Evolutionary conservation across 2,888 invertebrate species (phyloP), one percentile per base, ranked within the genome.

Genomic region (Celastrina argiolus): DNA sequence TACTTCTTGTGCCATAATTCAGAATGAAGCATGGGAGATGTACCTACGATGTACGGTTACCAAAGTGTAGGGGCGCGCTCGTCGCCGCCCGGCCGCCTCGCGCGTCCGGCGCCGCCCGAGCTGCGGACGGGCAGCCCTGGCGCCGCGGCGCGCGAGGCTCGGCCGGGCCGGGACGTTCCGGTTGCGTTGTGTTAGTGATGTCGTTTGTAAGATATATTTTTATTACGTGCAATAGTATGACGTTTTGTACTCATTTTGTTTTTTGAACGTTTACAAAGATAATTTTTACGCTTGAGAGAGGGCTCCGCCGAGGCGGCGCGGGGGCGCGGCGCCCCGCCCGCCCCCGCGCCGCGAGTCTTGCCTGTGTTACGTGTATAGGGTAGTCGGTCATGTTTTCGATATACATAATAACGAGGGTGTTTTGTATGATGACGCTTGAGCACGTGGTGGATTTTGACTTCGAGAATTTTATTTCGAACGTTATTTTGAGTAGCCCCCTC

Each of bases 281-380:
- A 67, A 68, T 64, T 68, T 68, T 67, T 81, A 85, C 85, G 88
- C 88, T 88, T 87, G 79, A 85, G 84, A 85, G 83, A 85, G 81
- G 83, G 83, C 79, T 74, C 75, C 83, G 83, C 88, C 88, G 88
- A 88, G 88, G 88, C 86, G 74, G 75, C 77, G 75, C 74, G 73
- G 76, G 75, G 81, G 85, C 85, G 85, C 83, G 84, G 82, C 83
- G 74, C 76, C 84, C 85, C 84, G 86, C 74, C 80, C 85, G 85
- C 85, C 85, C 72, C 72, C 81, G 79, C 78, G 81, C 76, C 75
- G 75, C 80, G 79, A 78, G 72, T 78, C 78, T 78, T 78, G 79
- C 78, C 79, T 76, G 73, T 71, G 73, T 68, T 67, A 64, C 64
- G 68, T 68, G 63, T 70, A 68, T 71, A 68, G 64, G 61, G 42